These are phyloP conservation scores for Eospalax fontanierii DNA, from an alignment of 2,797 vertebrate genomes.

Conservation along the genomic window DNA sequence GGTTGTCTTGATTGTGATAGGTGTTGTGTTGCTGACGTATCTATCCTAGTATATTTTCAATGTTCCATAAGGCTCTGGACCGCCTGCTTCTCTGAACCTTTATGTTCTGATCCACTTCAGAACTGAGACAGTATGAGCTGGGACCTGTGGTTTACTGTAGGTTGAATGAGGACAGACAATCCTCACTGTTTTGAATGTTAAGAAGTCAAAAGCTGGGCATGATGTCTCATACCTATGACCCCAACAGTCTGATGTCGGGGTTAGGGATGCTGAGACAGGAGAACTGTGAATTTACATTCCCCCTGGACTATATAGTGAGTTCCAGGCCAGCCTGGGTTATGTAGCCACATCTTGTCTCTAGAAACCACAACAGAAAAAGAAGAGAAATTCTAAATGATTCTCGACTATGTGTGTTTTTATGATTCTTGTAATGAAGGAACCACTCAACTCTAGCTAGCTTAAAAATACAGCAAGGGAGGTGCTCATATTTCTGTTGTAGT, in stretches of 20 bases:
- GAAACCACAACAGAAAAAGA: not conserved
- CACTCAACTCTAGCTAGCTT: not conserved
- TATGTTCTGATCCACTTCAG: not conserved
- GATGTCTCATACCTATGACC: not conserved
- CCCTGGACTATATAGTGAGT: not conserved
- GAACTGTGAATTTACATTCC: not conserved
- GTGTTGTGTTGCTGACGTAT: not conserved
- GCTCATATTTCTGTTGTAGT: not conserved
- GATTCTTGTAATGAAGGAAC: not conserved
- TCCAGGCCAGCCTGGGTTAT: not conserved
- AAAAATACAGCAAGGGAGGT: not conserved
- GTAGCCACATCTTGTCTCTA: not conserved
- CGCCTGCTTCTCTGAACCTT: not conserved
- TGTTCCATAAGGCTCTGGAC: not conserved
- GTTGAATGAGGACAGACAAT: not conserved
- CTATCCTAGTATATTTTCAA: not conserved
- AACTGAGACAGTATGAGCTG: not conserved
- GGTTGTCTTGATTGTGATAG: not conserved
- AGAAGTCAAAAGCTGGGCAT: not conserved
- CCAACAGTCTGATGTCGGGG: not conserved
- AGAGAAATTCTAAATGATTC: not conserved
- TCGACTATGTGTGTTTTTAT: constrained; percentile 1
- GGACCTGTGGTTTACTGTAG: not conserved
- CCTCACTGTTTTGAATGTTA: not conserved
- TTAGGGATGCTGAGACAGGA: not conserved